Percentiles rank a stretch among this genome's conserved stretches.
Evolutionary conservation across 2,797 vertebrate species (phyloP).

Genomic region (Coreius guichenoti): DNA sequence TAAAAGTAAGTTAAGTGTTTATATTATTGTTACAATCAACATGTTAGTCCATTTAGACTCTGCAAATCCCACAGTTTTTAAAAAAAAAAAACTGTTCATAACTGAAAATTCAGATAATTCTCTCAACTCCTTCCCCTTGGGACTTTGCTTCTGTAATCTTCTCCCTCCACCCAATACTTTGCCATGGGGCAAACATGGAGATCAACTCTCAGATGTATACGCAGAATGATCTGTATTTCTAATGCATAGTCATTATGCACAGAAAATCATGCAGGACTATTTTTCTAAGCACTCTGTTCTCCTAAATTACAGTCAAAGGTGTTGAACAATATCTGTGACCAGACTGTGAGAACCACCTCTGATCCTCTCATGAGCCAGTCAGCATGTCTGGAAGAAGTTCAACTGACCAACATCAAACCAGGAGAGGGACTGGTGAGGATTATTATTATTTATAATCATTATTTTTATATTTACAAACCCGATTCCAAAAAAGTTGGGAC

Average conservation of each 20-base stretch:
- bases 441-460: background rate
- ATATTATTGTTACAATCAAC: background rate
- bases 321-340: conserved; percentile 89
- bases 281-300: conserved; percentile 27
- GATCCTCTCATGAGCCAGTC: conserved; percentile 85
- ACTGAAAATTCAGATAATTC: conserved; percentile 51
- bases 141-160: background rate
- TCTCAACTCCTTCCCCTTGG: conserved; percentile 29
- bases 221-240: background rate
- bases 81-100: background rate
- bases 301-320: conserved; percentile 82
- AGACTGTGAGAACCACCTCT: conserved; percentile 82
- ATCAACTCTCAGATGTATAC: background rate
- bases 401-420: conserved; percentile 85
- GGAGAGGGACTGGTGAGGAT: conserved; percentile 93
- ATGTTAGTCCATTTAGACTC: background rate
- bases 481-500: too few relatives aligned
- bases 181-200: conserved; percentile 5
- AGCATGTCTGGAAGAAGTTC: conserved; percentile 88
- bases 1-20: background rate
- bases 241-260: background rate
- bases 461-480: background rate
- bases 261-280: background rate
- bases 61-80: background rate
- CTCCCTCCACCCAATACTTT: conserved; percentile 26